phyloP scores from a whole-genome alignment of 2,888 invertebrate genomes.

The Scrobipalpa costella region DNA sequence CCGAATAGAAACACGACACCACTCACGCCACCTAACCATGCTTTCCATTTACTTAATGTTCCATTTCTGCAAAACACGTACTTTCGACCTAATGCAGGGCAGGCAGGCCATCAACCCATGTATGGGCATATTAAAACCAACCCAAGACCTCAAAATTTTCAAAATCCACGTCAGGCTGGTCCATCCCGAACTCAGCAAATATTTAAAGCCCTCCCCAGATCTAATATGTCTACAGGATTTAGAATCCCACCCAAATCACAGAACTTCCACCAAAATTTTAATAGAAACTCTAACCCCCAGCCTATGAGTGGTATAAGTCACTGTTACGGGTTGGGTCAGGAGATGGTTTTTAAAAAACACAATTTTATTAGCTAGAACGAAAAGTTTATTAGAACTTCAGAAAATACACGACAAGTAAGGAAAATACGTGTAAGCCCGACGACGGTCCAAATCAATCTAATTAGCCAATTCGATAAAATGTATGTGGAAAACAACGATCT shows the following conservation, averaged over 20 bases:
- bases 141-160: neutral
- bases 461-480: too few species aligned
- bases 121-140: neutral
- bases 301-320: constrained; percentile 4
- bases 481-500: too few species aligned
- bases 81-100: neutral
- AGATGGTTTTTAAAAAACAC: too few species aligned
- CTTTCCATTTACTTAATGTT: neutral
- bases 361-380: too few species aligned
- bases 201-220: neutral
- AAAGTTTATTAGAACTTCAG: too few species aligned
- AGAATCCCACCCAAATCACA: constrained; percentile 9
- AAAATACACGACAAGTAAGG: too few species aligned
- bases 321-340: too few species aligned
- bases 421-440: too few species aligned
- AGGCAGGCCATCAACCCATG: neutral
- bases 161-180: neutral
- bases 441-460: too few species aligned
- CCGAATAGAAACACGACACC: neutral
- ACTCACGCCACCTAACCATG: neutral
- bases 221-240: constrained; percentile 12
- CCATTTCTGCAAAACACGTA: neutral
- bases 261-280: neutral
- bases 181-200: constrained; percentile 7
- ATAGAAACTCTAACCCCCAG: neutral